A percentile compares a stretch with the other conserved stretches of the same genome.
Conservation (phyloP, 2,888 invertebrate species). For the Globia sparganii region DNA sequence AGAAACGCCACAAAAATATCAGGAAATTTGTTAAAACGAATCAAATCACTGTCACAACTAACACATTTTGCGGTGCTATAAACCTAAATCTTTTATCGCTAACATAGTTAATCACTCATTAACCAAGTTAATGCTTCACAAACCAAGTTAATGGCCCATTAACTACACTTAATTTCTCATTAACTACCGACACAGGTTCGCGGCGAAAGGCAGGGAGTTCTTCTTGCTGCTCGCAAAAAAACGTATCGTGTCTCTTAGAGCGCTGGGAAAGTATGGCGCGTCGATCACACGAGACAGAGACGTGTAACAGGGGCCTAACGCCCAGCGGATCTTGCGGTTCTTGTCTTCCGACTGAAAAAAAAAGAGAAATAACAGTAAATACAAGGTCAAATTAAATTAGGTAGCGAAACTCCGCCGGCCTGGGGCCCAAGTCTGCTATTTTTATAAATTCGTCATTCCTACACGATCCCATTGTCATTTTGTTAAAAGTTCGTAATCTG, state of each 20-base stretch:
- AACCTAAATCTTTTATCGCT: constrained; percentile 2
- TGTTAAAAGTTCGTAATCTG: too few relatives aligned
- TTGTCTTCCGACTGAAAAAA: constrained; percentile 92
- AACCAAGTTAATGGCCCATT: constrained; percentile 1
- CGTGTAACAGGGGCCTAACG: constrained; percentile 91
- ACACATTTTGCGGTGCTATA: neutral
- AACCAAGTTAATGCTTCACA: neutral
- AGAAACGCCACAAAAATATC: neutral
- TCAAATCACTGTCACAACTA: constrained; percentile 9
- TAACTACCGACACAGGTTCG: constrained; percentile 46
- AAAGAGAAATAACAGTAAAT: neutral
- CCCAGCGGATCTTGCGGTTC: constrained; percentile 91
- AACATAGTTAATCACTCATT: constrained; percentile 17
- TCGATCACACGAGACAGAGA: constrained; percentile 82
- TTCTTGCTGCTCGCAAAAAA: constrained; percentile 63
- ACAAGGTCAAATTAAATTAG: too few relatives aligned
- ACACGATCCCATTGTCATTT: too few relatives aligned
- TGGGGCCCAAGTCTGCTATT: too few relatives aligned
- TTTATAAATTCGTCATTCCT: too few relatives aligned
- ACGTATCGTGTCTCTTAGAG: constrained; percentile 80
- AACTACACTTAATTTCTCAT: neutral
- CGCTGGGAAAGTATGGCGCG: constrained; percentile 75
- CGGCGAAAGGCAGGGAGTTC: constrained; percentile 35
- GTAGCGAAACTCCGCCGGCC: too few relatives aligned
- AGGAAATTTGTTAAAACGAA: neutral